Evolutionary conservation across 1,140 invertebrate genomes (phyloP).

Genomic region (Brachionus asplanchnoidis): DNA sequence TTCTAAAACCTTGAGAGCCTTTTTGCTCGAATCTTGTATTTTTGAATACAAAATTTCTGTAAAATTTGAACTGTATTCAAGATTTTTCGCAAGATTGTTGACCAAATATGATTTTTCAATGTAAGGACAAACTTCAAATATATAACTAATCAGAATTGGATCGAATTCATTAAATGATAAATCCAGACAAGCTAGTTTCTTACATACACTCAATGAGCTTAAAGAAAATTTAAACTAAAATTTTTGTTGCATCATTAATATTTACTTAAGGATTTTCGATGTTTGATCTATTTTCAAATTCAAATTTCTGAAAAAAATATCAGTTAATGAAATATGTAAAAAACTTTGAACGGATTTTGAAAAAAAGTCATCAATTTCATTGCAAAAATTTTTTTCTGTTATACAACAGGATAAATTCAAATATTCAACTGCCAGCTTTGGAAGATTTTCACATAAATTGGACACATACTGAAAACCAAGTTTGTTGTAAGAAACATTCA

Average conservation of each 20-base stretch:
- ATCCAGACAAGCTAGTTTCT: not conserved
- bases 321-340: not conserved
- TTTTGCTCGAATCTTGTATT: not conserved
- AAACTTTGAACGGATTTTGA: not conserved
- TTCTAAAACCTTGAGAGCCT: not conserved
- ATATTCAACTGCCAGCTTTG: not conserved
- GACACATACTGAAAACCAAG: not conserved
- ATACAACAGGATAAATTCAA: not conserved
- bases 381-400: not conserved
- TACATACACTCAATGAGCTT: slow-evolving; percentile 4
- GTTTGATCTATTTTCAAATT: not conserved
- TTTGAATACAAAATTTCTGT: not conserved
- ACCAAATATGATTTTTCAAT: slow-evolving; percentile 9
- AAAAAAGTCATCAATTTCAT: not conserved
- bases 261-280: slow-evolving; percentile 23
- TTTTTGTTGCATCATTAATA: not conserved
- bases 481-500: slow-evolving; percentile 12
- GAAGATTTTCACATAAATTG: not conserved
- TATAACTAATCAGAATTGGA: not conserved
- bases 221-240: not conserved
- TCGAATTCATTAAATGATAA: slow-evolving; percentile 24
- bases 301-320: not conserved
- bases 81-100: not conserved
- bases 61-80: not conserved
- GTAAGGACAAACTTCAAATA: not conserved